phyloP scores from a whole-genome alignment of 2,797 vertebrate genomes.

The Myoxocephalus aenaeus region DNA sequence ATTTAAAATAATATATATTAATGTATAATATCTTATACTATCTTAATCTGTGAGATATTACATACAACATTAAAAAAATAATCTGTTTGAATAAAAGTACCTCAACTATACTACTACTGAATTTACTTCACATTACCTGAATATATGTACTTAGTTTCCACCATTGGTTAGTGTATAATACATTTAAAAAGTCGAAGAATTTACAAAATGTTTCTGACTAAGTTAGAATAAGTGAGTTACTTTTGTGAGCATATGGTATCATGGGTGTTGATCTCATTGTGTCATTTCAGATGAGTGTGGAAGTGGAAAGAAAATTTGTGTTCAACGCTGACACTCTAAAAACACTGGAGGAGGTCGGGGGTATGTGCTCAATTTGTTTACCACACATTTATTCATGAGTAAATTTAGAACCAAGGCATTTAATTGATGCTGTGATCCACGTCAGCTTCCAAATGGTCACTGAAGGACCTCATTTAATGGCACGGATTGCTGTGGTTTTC shows the following conservation, averaged over 20 bases:
- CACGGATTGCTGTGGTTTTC: conserved; percentile 34
- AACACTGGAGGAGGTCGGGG: conserved; percentile 79
- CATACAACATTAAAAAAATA: not conserved
- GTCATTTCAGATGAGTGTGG: conserved; percentile 82
- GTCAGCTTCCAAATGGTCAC: not conserved
- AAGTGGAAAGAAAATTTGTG: conserved; percentile 87
- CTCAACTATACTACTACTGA: not conserved
- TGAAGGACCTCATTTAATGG: conserved; percentile 37
- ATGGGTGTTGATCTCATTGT: conserved; percentile 26
- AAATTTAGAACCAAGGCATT: conserved; percentile 28
- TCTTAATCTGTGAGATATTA: not conserved
- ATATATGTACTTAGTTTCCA: not conserved
- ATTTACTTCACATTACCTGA: not conserved
- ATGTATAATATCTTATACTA: not conserved
- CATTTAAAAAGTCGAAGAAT: not conserved
- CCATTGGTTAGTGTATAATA: not conserved
- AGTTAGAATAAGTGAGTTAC: not conserved
- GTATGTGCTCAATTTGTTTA: conserved; percentile 63
- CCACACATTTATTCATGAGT: conserved; percentile 18
- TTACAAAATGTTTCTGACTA: too few relatives aligned
- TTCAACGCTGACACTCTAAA: conserved; percentile 74
- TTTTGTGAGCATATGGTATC: not conserved
- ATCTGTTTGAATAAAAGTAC: not conserved
- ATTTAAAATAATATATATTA: not conserved
- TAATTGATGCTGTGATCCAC: conserved; percentile 40